Base-by-base conservation (phyloP, 2,797 vertebrate genomes). In the Gila robusta region DNA sequence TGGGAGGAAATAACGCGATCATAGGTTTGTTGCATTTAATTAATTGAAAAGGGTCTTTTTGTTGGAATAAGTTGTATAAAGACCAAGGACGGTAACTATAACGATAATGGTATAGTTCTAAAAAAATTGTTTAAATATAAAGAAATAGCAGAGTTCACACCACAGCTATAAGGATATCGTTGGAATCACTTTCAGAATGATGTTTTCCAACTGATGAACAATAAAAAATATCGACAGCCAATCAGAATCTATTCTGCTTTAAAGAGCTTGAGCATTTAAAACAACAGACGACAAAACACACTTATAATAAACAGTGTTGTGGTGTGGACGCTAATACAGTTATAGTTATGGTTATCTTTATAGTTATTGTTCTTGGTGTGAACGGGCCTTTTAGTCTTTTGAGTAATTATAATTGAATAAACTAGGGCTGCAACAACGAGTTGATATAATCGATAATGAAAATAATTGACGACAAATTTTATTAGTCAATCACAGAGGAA, bases 1-100 rank as follows among this genome's bases (percentile, higher is more conserved):
- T 99, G 2, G 98, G 98, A 81, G 98, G 98, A 89, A 99, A 99
- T 95, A 99, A 99, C 47, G 98, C 98, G 47, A 98, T 99, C 89
- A 96, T 99, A 69, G 97, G 97, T 98, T 95, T 96, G 93, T 71
- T 66, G 32, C 59, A 23, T 71, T 39, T 59, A 11, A 26, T 28
- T 41, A 0, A 28, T 21, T 44, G 10, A 59, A 66, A 71, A 41
- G 44, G 6, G 6, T 37, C 17, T 66, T 32, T 14, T 3, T 5
- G 10, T 70, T 26, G 52, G 47, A 49, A 35, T 17, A 5, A 35
- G 11, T 23, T 56, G 6, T 37, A 28, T 26, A 64, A 28, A 64
- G 12, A 64, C 62, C 12, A 23, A 56, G 8, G 3, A 23, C 8
- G 3, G 23, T 56, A 56, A 56, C 21, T 56, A 9, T 54, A 56